Percentiles rank a stretch among this genome's conserved stretches.
Evolutionary conservation across 1,140 invertebrate species (phyloP).

Genomic region (Drosophila ercepeae): DNA sequence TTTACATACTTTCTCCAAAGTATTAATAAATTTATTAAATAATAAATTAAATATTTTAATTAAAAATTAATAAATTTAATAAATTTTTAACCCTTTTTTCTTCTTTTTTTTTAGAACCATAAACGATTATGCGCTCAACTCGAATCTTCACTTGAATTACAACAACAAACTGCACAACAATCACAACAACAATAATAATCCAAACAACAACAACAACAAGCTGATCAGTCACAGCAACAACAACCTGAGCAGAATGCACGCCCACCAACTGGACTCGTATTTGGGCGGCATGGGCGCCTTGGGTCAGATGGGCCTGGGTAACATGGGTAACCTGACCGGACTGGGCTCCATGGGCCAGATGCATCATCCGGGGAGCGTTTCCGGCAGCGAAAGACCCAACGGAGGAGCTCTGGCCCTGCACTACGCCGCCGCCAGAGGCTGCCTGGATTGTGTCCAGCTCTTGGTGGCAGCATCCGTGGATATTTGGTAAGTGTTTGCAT

Average conservation of each 20-base stretch:
- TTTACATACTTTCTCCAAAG: not conserved
- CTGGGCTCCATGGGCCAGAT: slow-evolving; percentile 48
- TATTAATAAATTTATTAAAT: not conserved
- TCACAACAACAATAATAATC: slow-evolving; percentile 28
- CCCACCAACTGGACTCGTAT: slow-evolving; percentile 72
- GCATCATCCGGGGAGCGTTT: slow-evolving; percentile 77
- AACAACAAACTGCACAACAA: slow-evolving; percentile 33
- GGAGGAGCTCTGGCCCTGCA: slow-evolving; percentile 89
- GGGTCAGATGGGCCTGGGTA: slow-evolving; percentile 27
- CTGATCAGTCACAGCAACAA: slow-evolving; percentile 1
- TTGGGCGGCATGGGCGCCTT: slow-evolving; percentile 51
- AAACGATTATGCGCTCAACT: slow-evolving; percentile 69
- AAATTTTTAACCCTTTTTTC: not conserved
- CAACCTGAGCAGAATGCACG: slow-evolving; percentile 67
- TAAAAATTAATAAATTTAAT: not conserved
- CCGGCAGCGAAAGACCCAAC: slow-evolving; percentile 80
- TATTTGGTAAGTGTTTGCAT: slow-evolving; percentile 87
- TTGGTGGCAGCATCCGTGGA: slow-evolving; percentile 90
- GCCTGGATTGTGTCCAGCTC: slow-evolving; percentile 92
- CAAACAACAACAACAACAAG: slow-evolving; percentile 26
- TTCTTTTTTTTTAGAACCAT: slow-evolving; percentile 54
- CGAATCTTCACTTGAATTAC: slow-evolving; percentile 51
- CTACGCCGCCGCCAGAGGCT: slow-evolving; percentile 93
- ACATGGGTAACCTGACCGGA: slow-evolving; percentile 5
- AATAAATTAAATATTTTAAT: not conserved